phyloP scores from a whole-genome alignment of 2,888 invertebrate genomes.

The Cetonia aurata region DNA sequence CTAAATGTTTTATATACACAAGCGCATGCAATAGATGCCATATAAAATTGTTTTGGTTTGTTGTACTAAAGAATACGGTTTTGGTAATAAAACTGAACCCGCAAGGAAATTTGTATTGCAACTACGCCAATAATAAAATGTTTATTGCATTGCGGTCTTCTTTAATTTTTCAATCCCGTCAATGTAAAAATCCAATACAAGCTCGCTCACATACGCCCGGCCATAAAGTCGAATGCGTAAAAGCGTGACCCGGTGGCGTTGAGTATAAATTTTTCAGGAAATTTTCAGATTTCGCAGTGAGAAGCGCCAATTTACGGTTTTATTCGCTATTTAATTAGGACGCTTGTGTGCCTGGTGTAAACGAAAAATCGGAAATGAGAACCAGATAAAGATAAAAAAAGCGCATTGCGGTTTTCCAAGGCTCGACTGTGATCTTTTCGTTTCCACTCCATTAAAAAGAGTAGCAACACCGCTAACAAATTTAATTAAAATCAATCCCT shows the following conservation, averaged over 20 bases:
- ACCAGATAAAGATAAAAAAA: conserved; percentile 10
- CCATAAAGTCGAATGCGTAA: not conserved
- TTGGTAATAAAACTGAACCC: too few relatives aligned
- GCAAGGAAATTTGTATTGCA: not conserved
- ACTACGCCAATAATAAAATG: too few relatives aligned
- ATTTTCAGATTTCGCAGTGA: conserved; percentile 16
- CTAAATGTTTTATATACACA: too few relatives aligned
- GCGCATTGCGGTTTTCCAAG: conserved; percentile 29
- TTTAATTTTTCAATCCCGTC: not conserved
- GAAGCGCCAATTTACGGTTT: conserved; percentile 14
- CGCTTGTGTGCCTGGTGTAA: conserved; percentile 18
- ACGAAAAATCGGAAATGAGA: conserved; percentile 31
- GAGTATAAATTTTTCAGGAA: conserved; percentile 15
- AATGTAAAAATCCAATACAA: conserved; percentile 5
- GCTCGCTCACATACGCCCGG: not conserved
- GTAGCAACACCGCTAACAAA: conserved; percentile 1
- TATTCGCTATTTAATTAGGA: conserved; percentile 19
- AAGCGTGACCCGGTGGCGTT: not conserved
- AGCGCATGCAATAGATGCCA: too few relatives aligned
- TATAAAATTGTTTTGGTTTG: too few relatives aligned
- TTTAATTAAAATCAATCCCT: conserved; percentile 25
- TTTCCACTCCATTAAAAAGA: conserved; percentile 26
- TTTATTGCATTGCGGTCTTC: not conserved
- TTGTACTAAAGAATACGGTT: too few relatives aligned
- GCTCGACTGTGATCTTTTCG: conserved; percentile 24